Evolutionary conservation across 2,113 vertebrate species (phyloP).

Genomic region (Fulica atra): DNA sequence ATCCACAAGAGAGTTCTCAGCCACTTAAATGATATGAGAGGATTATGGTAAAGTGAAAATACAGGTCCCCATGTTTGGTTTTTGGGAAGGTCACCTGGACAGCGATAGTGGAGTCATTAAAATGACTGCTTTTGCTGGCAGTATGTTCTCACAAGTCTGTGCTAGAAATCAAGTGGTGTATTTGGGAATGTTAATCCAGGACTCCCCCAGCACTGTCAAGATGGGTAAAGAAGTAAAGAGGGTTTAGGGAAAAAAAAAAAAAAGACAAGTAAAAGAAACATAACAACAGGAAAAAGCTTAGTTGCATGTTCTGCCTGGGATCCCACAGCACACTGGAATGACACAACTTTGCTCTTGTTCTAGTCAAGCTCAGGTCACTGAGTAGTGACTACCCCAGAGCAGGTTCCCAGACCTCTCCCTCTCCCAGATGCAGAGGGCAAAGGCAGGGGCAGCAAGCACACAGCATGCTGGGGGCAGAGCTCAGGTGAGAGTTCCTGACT

Average conservation of each 20-base stretch:
- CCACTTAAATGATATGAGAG: neutral
- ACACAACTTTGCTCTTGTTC: neutral
- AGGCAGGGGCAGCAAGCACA: neutral
- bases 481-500: neutral
- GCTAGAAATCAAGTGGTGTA: neutral
- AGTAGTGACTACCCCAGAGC: neutral
- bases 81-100: neutral
- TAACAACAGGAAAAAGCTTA: neutral
- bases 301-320: neutral
- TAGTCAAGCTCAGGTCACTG: neutral
- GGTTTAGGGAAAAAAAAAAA: neutral
- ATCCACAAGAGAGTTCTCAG: neutral
- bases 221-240: neutral
- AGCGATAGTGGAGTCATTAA: neutral
- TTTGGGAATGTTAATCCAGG: neutral
- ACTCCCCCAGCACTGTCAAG: neutral
- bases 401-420: neutral
- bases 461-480: neutral
- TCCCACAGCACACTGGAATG: neutral
- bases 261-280: neutral
- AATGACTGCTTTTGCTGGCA: neutral
- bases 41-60: neutral
- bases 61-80: neutral
- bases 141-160: neutral
- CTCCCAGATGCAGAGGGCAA: neutral